A percentile compares a stretch with the other conserved stretches of the same genome.
Conservation (phyloP, 2,888 invertebrate genomes). For the Taphrorychus bicolor region DNA sequence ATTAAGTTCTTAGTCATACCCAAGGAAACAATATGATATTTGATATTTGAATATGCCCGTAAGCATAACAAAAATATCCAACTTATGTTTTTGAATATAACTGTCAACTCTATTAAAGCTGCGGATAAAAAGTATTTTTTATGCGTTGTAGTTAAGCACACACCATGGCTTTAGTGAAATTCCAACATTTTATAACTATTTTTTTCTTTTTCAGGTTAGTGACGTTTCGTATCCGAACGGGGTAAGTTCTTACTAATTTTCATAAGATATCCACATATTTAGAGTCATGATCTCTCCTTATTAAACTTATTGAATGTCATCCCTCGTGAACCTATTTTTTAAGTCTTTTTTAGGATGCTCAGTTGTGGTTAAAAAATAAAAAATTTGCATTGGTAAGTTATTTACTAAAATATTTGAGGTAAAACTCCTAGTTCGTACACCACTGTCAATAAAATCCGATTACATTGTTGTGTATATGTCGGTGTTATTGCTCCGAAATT, state of each 20-base stretch:
- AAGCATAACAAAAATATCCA: too few species aligned
- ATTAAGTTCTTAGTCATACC: too few species aligned
- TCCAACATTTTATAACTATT: not conserved
- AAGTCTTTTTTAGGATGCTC: not conserved
- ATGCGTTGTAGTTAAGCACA: too few species aligned
- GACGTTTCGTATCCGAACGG: not conserved
- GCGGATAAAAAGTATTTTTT: too few species aligned
- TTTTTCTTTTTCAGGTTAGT: conserved; percentile 2
- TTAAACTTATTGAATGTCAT: not conserved
- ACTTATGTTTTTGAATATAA: too few species aligned
- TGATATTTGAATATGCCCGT: too few species aligned
- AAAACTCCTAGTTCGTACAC: not conserved
- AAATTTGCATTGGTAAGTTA: too few species aligned
- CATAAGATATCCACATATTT: not conserved
- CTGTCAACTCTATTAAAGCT: too few species aligned
- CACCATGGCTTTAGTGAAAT: not conserved
- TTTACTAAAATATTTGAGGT: not conserved
- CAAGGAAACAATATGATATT: too few species aligned
- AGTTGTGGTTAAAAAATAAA: too few species aligned
- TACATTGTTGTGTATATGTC: conserved; percentile 12
- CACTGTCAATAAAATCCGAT: conserved; percentile 15
- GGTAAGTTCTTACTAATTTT: not conserved
- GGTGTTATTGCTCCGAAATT: conserved; percentile 29
- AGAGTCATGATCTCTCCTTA: not conserved
- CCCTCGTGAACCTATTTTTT: not conserved